Conservation (phyloP, 1,140 invertebrate genomes). For the Theocolax elegans region DNA sequence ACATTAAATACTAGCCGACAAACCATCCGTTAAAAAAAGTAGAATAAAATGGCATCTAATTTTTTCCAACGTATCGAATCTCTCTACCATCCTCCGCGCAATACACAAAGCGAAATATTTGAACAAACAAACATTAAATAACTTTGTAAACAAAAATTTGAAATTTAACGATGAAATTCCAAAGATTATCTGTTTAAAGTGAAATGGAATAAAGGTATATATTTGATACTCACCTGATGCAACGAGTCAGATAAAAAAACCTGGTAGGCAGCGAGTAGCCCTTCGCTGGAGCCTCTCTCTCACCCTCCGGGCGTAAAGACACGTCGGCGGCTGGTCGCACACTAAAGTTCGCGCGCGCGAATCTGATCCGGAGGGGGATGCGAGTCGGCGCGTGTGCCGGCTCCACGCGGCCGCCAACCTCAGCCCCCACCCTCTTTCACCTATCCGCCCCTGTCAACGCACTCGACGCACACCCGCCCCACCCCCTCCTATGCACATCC, state of each 20-base stretch:
- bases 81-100: no score
- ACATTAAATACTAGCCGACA: no score
- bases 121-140: no score
- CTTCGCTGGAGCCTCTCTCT: not conserved
- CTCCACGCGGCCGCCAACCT: slow-evolving; percentile 28
- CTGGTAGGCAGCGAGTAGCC: no score
- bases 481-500: not conserved
- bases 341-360: slow-evolving; percentile 35
- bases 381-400: slow-evolving; percentile 5
- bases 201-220: not conserved
- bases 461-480: slow-evolving; percentile 8
- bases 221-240: not conserved
- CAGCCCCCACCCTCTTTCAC: not conserved
- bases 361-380: not conserved
- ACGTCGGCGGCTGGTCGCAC: slow-evolving; percentile 36
- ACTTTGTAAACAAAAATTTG: no score
- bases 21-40: no score
- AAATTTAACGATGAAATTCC: no score
- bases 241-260: no score
- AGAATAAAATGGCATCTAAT: no score
- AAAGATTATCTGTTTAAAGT: no score
- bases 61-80: no score
- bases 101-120: no score
- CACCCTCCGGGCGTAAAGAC: slow-evolving; percentile 19
- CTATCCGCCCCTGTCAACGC: slow-evolving; percentile 29